These are phyloP conservation scores for Drosophila mauritiana DNA, from an alignment of 1,140 invertebrate genomes.

Conservation along the genomic window DNA sequence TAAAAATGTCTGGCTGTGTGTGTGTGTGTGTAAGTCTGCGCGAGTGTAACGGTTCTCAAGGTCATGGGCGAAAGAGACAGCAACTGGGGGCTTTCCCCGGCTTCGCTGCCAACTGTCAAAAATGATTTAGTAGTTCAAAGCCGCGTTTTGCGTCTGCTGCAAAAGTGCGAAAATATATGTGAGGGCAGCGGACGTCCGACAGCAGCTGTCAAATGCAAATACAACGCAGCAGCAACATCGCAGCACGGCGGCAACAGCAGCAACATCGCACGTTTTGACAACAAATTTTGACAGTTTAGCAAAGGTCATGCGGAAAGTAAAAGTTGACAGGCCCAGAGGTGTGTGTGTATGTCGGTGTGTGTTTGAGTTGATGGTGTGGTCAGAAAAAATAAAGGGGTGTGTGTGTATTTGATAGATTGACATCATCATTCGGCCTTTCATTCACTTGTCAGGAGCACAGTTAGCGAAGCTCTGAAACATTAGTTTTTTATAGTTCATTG, in stretches of 20 bases:
- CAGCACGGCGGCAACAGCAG: constrained; percentile 22
- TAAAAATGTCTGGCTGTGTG: constrained; percentile 41
- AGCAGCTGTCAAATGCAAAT: constrained; percentile 69
- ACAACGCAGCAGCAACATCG: constrained; percentile 17
- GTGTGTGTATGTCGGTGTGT: constrained; percentile 5
- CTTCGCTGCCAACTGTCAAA: constrained; percentile 80
- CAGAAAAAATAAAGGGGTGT: constrained; percentile 2
- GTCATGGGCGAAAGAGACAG: constrained; percentile 56
- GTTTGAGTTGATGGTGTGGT: neutral
- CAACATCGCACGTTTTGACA: constrained; percentile 30
- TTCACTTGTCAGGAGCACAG: constrained; percentile 74
- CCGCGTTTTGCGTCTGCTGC: constrained; percentile 72
- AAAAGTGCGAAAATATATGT: constrained; percentile 56
- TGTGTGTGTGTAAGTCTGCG: constrained; percentile 26
- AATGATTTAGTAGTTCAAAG: constrained; percentile 84
- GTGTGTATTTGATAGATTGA: constrained; percentile 66
- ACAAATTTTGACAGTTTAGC: constrained; percentile 74
- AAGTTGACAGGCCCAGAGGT: constrained; percentile 50
- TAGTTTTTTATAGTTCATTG: constrained; percentile 79
- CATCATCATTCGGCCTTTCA: constrained; percentile 56
- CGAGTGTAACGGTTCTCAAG: constrained; percentile 70
- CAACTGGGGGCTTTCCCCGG: constrained; percentile 74
- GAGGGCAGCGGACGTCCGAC: constrained; percentile 46
- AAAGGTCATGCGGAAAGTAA: constrained; percentile 78
- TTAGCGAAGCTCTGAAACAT: constrained; percentile 47